Evolutionary conservation across 1,140 invertebrate genomes (phyloP).

Genomic region (Gryon sp.): DNA sequence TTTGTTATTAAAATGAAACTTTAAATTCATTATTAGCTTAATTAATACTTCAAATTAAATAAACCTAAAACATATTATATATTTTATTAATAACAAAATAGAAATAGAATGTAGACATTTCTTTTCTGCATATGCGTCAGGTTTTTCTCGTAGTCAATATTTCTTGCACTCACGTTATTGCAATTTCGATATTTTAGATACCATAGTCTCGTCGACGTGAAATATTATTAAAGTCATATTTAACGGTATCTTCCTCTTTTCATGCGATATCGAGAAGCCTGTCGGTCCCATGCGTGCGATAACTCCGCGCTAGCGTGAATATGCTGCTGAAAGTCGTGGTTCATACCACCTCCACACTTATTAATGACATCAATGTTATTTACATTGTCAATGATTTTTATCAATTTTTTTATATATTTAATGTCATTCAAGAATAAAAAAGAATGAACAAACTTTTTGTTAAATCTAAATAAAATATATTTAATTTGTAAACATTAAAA

Average conservation of each 20-base stretch:
- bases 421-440: background rate
- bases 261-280: slow-evolving; percentile 52
- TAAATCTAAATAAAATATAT: too few species aligned
- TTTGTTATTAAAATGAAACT: too few species aligned
- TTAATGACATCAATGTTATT: slow-evolving; percentile 33
- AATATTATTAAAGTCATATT: slow-evolving; percentile 61
- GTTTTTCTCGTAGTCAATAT: slow-evolving; percentile 20
- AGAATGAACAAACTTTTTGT: background rate
- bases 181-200: slow-evolving; percentile 56
- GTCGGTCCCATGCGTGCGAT: slow-evolving; percentile 58
- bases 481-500: too few species aligned
- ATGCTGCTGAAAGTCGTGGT: slow-evolving; percentile 31
- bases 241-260: slow-evolving; percentile 54
- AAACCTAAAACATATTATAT: too few species aligned
- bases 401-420: background rate
- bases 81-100: too few species aligned
- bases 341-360: slow-evolving; percentile 14
- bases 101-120: background rate
- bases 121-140: background rate
- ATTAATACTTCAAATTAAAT: too few species aligned
- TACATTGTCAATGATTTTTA: slow-evolving; percentile 44
- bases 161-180: slow-evolving; percentile 45
- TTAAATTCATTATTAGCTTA: too few species aligned
- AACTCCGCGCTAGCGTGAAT: slow-evolving; percentile 52
- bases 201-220: slow-evolving; percentile 50